Evolutionary conservation across 2,888 invertebrate species (phyloP), one percentile per base, ranked within the genome.

Genomic region (Amphiduros pacificus): DNA sequence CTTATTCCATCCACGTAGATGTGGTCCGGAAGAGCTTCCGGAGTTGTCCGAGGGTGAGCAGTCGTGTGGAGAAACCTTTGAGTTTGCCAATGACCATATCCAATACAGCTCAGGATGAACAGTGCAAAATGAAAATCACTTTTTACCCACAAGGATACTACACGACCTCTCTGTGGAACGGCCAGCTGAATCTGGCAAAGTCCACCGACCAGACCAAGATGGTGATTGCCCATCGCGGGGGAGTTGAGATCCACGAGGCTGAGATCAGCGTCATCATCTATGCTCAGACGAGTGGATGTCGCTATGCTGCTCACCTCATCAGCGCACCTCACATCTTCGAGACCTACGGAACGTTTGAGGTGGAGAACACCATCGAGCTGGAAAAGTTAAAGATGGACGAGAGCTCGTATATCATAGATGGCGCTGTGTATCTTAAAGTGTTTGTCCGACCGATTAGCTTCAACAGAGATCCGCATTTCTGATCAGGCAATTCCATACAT

Each of bases 111-210:
- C 67, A 65, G 55, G 68, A 67, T 17, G 55, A 57, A 20, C 62
- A 61, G 40, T 68, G 68, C 53, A 68, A 68, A 56, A 60, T 68
- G 61, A 68, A 68, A 55, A 67, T 67, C 1, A 64, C 66, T 2
- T 66, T 66, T 50, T 67, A 61, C 53, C 66, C 68, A 0, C 66
- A 61, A 27, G 66, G 68, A 14, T 68, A 56, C 52, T 68, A 68
- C 63, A 63, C 65, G 31, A 68, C 68, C 9, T 67, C 68, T 0
- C 60, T 68, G 40, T 68, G 68, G 68, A 67, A 68, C 27, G 66
- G 68, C 0, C 68, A 68, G 53, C 52, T 68, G 24, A 68, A 68
- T 32, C 54, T 68, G 29, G 67, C 66, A 22, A 68, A 68, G 55
- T 62, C 66, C 3, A 64, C 68, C 1, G 68, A 68, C 28, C 50